Conservation (phyloP, 2,797 vertebrate genomes). For the Pangasius mekongensis region DNA sequence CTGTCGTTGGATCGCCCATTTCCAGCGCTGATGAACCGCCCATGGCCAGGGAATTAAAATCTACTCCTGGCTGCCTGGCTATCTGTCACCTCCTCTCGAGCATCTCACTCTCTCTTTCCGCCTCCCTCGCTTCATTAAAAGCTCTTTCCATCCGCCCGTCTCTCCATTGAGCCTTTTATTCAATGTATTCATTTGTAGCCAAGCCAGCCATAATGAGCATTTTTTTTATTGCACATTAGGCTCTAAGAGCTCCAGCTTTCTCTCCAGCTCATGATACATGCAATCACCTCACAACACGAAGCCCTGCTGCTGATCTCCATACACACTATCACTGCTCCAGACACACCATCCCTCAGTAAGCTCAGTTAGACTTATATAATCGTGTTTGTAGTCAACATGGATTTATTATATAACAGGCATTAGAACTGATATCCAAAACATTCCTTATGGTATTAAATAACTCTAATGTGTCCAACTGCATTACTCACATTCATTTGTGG, state of each 20-base stretch:
- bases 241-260: constrained; percentile 15
- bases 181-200: constrained; percentile 48
- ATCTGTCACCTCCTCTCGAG: constrained; percentile 34
- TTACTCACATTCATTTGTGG: neutral
- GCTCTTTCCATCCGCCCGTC: constrained; percentile 17
- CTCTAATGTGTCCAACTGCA: neutral
- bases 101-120: constrained; percentile 14
- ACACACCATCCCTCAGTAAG: neutral
- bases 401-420: constrained; percentile 1
- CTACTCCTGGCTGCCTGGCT: constrained; percentile 50
- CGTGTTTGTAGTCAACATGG: neutral
- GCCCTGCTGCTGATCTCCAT: neutral
- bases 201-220: constrained; percentile 58
- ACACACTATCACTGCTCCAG: neutral
- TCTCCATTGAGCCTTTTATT: constrained; percentile 61
- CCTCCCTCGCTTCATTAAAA: constrained; percentile 30
- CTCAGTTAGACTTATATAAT: constrained; percentile 7
- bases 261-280: constrained; percentile 30
- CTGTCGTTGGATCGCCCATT: constrained; percentile 47
- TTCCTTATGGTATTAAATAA: neutral
- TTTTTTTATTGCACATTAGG: constrained; percentile 46
- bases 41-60: constrained; percentile 49
- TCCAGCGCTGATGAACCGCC: constrained; percentile 44
- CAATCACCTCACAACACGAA: constrained; percentile 15
- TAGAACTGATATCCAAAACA: neutral